Base-by-base conservation (phyloP, 2,888 invertebrate genomes). In the Oasisia sp. region DNA sequence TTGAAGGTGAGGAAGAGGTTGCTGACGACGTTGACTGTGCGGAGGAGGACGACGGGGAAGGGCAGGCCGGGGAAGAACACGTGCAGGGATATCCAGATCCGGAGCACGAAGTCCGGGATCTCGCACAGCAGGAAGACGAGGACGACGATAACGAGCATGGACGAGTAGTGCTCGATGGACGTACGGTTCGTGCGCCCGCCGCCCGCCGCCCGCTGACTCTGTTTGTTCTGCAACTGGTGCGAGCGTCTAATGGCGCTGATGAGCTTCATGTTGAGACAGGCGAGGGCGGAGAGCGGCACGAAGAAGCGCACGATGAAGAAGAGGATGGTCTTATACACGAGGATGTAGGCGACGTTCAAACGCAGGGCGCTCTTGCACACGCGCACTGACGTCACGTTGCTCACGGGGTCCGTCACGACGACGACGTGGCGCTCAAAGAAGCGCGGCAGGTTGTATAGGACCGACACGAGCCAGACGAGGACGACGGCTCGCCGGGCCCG, bases 1-100 rank as follows among this genome's bases (percentile, higher is more conserved):
- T 94, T 94, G 91, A 94, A 91, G 38, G 94, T 93, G 50, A 94
- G 93, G 89, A 93, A 93, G 9, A 94, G 92, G 92, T 94, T 94
- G 90, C 92, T 93, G 91, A 93, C 89, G 92, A 92, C 89, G 91
- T 94, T 94, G 89, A 94, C 92, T 90, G 92, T 91, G 8, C 90
- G 92, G 27, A 94, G 94, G 5, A 50, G 19, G 32, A 44, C 56
- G 19, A 94, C 91, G 9, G 32, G 92, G 5, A 89, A 74, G 1
- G 93, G 91, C 32, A 92, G 44, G 8, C 44, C 50, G 27, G 89
- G 58, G 50, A 89, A 32, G 93, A 92, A 92, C n/a, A 32, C 89
- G 45, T 90, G 38, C 32, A 94, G 90, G 5, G 93, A 92, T 32
- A 93, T 90, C 93, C 93, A 94, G 14, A 93, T 89, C 8, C 94